These are phyloP conservation scores for Heterocephalus glaber DNA, from an alignment of 2,113 vertebrate genomes.

Conservation along the genomic window DNA sequence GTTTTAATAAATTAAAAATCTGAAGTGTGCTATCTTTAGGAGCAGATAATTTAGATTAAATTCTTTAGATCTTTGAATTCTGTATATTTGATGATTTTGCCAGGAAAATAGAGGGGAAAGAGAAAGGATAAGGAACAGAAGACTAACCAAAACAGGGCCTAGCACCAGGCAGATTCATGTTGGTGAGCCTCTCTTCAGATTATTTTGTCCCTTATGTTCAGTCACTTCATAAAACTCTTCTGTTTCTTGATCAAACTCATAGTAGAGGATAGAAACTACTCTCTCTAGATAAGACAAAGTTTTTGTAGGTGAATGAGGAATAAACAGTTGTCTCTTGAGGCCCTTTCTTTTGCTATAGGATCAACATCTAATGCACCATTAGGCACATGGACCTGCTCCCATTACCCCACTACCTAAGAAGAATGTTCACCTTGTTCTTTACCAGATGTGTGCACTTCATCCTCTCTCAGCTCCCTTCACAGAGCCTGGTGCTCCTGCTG, in stretches of 20 bases:
- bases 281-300: background rate
- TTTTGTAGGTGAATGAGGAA: background rate
- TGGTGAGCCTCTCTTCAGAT: background rate
- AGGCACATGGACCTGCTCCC: background rate
- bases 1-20: background rate
- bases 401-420: background rate
- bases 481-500: background rate
- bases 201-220: background rate
- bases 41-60: background rate
- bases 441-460: background rate
- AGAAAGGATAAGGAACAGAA: background rate
- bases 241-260: constrained; percentile 9
- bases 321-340: background rate
- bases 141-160: background rate
- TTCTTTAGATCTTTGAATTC: background rate
- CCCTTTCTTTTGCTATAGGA: background rate
- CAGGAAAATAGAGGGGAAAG: too few species aligned
- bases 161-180: background rate
- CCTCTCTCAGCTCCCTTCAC: background rate
- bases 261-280: background rate
- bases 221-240: background rate
- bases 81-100: background rate
- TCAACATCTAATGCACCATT: background rate
- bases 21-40: background rate
- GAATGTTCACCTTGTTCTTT: background rate